Evolutionary conservation across 2,797 vertebrate genomes (phyloP).

Genomic region (Betta splendens): DNA sequence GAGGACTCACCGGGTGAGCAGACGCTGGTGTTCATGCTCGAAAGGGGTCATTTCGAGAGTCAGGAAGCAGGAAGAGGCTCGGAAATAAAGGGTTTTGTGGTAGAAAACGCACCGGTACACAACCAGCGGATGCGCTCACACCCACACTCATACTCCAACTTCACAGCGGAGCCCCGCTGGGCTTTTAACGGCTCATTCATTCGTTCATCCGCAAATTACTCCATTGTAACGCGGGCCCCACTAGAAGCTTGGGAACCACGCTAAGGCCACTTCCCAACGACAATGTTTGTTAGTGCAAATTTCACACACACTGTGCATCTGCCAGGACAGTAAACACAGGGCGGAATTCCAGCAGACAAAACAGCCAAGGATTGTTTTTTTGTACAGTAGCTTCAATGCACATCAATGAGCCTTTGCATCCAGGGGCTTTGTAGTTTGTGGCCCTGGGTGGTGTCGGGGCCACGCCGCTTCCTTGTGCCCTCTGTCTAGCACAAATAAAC

Average conservation of each 20-base stretch:
- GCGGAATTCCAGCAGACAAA: slow-evolving; percentile 72
- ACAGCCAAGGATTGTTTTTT: slow-evolving; percentile 69
- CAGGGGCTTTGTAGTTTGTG: slow-evolving; percentile 39
- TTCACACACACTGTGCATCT: slow-evolving; percentile 55
- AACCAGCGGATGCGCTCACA: no score
- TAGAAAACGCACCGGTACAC: not conserved
- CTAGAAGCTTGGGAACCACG: slow-evolving; percentile 44
- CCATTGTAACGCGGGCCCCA: not conserved
- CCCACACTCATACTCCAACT: not conserved
- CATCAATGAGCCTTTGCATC: slow-evolving; percentile 62
- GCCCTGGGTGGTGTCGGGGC: slow-evolving; percentile 36
- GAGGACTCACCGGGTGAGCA: slow-evolving; percentile 91
- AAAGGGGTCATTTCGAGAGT: no score
- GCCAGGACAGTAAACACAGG: slow-evolving; percentile 64
- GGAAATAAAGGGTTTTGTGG: no score
- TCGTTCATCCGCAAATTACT: slow-evolving; percentile 15
- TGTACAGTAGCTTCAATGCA: slow-evolving; percentile 72
- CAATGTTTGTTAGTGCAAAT: slow-evolving; percentile 50
- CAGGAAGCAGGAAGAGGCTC: no score
- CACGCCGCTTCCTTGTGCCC: slow-evolving; percentile 49
- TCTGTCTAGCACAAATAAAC: slow-evolving; percentile 59
- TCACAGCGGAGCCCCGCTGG: not conserved
- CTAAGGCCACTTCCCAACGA: slow-evolving; percentile 51
- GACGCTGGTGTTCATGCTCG: no score
- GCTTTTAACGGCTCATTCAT: not conserved